Conservation (phyloP, 2,888 invertebrate genomes). For the Melinaea menophilus region DNA sequence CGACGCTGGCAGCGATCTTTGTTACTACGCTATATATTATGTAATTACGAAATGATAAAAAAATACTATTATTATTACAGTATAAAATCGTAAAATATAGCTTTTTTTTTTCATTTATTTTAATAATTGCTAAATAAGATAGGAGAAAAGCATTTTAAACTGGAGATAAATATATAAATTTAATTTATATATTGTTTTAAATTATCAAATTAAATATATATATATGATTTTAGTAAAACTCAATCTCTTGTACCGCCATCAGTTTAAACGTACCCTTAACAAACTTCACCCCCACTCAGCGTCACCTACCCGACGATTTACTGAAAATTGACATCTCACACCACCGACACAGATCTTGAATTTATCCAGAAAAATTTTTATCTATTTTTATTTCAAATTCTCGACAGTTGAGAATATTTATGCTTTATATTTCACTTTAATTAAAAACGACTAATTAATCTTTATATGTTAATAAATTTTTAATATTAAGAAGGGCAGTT, state of each 20-base stretch:
- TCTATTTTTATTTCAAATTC: slow-evolving; percentile 39
- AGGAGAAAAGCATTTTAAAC: too few relatives aligned
- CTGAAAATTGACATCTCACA: slow-evolving; percentile 57
- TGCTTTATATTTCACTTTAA: too few relatives aligned
- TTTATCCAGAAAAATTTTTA: slow-evolving; percentile 43
- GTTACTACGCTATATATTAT: slow-evolving; percentile 12
- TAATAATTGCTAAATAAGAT: too few relatives aligned
- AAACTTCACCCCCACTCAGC: slow-evolving; percentile 44
- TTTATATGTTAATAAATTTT: too few relatives aligned
- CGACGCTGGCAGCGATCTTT: slow-evolving; percentile 18
- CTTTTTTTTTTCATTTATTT: too few relatives aligned
- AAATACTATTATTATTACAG: not conserved
- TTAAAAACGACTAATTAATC: too few relatives aligned
- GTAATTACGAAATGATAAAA: slow-evolving; percentile 11
- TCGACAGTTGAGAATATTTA: not conserved
- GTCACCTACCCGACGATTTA: slow-evolving; percentile 61
- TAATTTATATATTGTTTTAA: too few relatives aligned
- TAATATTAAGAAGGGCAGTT: too few relatives aligned
- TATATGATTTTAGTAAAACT: not conserved
- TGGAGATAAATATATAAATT: too few relatives aligned
- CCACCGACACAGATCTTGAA: slow-evolving; percentile 42
- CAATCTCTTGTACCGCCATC: slow-evolving; percentile 14
- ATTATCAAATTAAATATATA: too few relatives aligned
- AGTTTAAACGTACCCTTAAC: slow-evolving; percentile 19
- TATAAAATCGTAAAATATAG: not conserved